Base-by-base conservation (phyloP, 2,888 invertebrate species). In the Bellardia pandia region DNA sequence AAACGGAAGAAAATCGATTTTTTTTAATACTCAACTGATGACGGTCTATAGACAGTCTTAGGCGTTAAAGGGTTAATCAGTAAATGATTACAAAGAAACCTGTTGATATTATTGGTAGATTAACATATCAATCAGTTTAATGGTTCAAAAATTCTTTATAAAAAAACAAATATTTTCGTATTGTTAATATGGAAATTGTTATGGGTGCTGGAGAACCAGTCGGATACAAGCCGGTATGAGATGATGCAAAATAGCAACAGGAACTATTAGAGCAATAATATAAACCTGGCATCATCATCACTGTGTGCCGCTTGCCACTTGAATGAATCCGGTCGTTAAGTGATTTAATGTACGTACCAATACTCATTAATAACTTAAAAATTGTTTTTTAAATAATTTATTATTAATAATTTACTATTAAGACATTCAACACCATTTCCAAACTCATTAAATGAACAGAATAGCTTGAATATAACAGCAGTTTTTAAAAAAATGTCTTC, bases 71-170 rank as follows among this genome's bases (percentile, higher is more conserved):
- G n/a, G n/a, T n/a, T n/a, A n/a, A n/a, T 60, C 8, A 30, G 4
- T 37, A 2, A 30, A 23, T 66, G 13, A 66, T 11, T 42, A 23
- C 45, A 81, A 48, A 33, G 16, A 82, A 75, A 75, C 68, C 75
- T 82, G 81, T 75, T 75, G 75, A 75, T 53, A 23, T 69, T 69
- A n/a, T 23, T 23, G 78, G 9, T 53, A 14, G 14, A 62, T 75
- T 48, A 33, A 75, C 51, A 74, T 58, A 74, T 74, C 42, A 74
- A 16, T 45, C 45, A 13, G 11, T 45, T 45, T 51, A 64, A 51
- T 64, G 11, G n/a, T 75, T 64, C 4, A 62, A 62, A 62, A 48
- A 64, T 64, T 64, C 1, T 37, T 62, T 14, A 62, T 37, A 11
- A 2, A 30, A 62, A 42, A 7, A 5, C 9, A 23, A 16, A 11